Base-by-base conservation (phyloP, 2,797 vertebrate genomes). In the Potorous gilbertii region DNA sequence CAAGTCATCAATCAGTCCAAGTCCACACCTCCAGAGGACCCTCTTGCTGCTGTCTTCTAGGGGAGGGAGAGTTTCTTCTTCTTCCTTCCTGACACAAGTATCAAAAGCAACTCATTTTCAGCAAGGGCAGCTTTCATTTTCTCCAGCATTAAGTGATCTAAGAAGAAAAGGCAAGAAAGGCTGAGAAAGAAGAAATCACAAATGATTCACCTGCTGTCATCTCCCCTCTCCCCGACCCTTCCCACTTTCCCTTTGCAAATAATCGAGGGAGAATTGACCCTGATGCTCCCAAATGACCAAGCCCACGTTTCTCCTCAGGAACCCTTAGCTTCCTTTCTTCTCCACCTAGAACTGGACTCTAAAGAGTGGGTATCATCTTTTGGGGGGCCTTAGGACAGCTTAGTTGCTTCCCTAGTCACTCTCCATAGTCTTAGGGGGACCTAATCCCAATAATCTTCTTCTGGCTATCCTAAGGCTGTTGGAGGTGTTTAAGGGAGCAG, bases 51-150 rank as follows among this genome's bases (percentile, higher is more conserved):
- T 95, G 96, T 97, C 97, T 97, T 97, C 96, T 96, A 96, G 95
- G 95, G 55, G 94, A 97, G 97, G 97, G 97, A 97, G 92, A 98
- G 98, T 98, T 98, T 98, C 94, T 98, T 98, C 98, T 98, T 98
- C 98, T 98, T 98, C 97, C 98, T 97, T 98, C 98, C 97, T 98
- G 98, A 98, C 97, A 98, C 97, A 98, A 97, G 97, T 97, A 92
- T 97, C 96, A 97, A 52, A 97, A 97, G 97, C 98, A 97, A 96
- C 94, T 97, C 89, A 81, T 96, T 24, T 6, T 40, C 92, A 0
- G 94, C 93, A 50, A 91, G 27, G 9, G 56, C 34, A 27, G 56
- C 46, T 87, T 87, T 50, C 40, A 21, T 27, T 87, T 87, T 87
- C 40, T 87, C 40, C 8, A 87, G 40, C 40, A 50, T 50, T 24